These are phyloP conservation scores for Schizothorax lantsangensis DNA, from an alignment of 2,797 vertebrate genomes.

Conservation along the genomic window DNA sequence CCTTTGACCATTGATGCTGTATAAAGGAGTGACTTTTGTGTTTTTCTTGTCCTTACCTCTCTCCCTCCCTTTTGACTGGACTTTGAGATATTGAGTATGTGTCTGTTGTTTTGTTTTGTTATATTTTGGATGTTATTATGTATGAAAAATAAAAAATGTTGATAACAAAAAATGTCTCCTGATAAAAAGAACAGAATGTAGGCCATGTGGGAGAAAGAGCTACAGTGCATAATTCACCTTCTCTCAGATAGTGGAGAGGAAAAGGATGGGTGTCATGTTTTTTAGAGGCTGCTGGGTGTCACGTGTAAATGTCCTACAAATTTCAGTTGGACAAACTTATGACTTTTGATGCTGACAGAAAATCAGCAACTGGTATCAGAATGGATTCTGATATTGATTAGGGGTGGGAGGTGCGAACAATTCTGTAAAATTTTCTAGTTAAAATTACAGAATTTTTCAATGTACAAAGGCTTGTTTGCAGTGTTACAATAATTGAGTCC, in stretches of 20 bases:
- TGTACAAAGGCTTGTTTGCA: background rate
- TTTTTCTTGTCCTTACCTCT: no score
- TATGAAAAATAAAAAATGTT: no score
- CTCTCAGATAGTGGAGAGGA: constrained; percentile 1
- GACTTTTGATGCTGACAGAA: background rate
- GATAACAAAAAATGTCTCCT: background rate
- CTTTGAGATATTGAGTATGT: no score
- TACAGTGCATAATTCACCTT: constrained; percentile 21
- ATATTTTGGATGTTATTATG: no score
- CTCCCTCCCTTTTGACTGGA: no score
- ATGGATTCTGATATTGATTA: background rate
- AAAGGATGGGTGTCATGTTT: constrained; percentile 1
- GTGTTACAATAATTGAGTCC: background rate
- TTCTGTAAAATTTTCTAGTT: background rate
- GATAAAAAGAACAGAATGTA: constrained; percentile 32
- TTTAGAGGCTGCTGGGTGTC: background rate
- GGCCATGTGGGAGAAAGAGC: constrained; percentile 26
- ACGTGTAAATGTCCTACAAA: background rate
- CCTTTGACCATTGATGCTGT: no score
- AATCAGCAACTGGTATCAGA: background rate
- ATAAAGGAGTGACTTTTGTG: no score
- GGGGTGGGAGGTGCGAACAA: background rate
- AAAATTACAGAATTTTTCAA: background rate
- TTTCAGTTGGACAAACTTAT: background rate
- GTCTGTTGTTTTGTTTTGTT: no score